phyloP scores from a whole-genome alignment of 2,888 invertebrate species.

The Artemia sp. region DNA sequence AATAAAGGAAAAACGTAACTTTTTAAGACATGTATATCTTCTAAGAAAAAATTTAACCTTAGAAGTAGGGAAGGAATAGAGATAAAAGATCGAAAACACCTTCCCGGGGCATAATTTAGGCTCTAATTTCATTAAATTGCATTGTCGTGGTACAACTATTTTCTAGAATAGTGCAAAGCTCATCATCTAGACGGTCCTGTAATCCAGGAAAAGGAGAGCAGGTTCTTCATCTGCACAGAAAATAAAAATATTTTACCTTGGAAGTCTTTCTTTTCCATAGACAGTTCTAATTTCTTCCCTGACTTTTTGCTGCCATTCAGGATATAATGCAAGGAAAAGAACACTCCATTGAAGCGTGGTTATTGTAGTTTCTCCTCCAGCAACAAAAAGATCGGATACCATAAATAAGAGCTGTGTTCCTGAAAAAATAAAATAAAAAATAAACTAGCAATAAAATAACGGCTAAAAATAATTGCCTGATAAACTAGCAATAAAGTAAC shows the following conservation, averaged over 20 bases:
- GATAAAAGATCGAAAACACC: too few species aligned
- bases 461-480: too few species aligned
- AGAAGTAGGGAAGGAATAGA: too few species aligned
- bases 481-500: too few species aligned
- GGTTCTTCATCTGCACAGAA: conserved; percentile 16
- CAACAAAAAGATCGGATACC: conserved; percentile 22
- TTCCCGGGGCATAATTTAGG: too few species aligned
- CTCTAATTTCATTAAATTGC: too few species aligned
- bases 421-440: neutral
- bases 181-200: too few species aligned
- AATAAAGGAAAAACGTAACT: too few species aligned
- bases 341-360: conserved; percentile 21
- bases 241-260: conserved; percentile 14
- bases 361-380: conserved; percentile 23
- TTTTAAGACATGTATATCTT: too few species aligned
- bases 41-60: too few species aligned
- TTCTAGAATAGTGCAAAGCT: too few species aligned
- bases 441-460: neutral
- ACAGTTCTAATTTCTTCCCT: conserved; percentile 18
- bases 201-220: conserved; percentile 17
- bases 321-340: conserved; percentile 20
- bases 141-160: too few species aligned
- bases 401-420: conserved; percentile 20
- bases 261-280: conserved; percentile 16
- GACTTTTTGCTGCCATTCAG: conserved; percentile 17